These are phyloP conservation scores for Mythimna impura DNA, from an alignment of 2,888 invertebrate species.

Conservation along the genomic window DNA sequence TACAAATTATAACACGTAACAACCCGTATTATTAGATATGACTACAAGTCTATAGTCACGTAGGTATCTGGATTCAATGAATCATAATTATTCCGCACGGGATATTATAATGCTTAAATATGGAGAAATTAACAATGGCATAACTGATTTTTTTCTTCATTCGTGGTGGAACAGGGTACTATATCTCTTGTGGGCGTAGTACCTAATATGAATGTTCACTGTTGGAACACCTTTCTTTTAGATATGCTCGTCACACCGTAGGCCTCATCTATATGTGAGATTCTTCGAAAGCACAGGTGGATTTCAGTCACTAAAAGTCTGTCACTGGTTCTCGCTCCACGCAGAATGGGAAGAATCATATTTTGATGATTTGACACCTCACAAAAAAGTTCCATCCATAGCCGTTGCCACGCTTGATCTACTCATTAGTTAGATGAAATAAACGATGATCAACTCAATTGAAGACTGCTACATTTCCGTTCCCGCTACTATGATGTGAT, in stretches of 20 bases:
- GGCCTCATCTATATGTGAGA: too few species aligned
- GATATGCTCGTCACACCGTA: too few species aligned
- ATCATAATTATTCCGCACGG: conserved; percentile 21
- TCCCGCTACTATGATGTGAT: too few species aligned
- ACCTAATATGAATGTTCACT: neutral
- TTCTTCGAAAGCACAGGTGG: too few species aligned
- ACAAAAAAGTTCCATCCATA: neutral
- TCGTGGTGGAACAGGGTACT: neutral
- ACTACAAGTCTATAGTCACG: conserved; percentile 51
- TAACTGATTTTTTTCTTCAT: neutral
- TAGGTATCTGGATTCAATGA: conserved; percentile 38
- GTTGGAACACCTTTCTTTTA: neutral
- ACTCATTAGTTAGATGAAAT: neutral
- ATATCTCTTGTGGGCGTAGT: neutral
- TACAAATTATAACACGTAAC: conserved; percentile 34
- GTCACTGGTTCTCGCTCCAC: too few species aligned
- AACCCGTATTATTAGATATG: conserved; percentile 34
- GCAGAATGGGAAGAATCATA: too few species aligned
- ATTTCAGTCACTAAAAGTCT: too few species aligned
- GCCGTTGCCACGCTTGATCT: neutral
- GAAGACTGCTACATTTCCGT: neutral
- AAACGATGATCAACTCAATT: neutral
- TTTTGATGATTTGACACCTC: too few species aligned
- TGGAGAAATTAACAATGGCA: conserved; percentile 8
- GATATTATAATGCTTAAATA: conserved; percentile 9